Base-by-base conservation (phyloP, 2,113 vertebrate species). In the Pelecanus crispus region DNA sequence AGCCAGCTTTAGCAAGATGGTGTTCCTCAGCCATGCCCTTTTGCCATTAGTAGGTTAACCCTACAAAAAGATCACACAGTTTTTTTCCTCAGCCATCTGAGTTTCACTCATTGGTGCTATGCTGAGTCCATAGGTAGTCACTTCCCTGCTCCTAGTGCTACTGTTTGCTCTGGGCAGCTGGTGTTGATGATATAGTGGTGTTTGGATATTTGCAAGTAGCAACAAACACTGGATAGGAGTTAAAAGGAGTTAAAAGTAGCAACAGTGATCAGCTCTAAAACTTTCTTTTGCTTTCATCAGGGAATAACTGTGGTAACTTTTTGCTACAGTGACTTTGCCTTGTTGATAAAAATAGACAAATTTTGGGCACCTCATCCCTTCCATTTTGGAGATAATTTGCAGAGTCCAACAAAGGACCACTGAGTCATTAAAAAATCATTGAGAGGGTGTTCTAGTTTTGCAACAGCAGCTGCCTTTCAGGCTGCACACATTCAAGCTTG, bases 381-480 rank as follows among this genome's bases (percentile, higher is more conserved):
- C 47, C 6, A 13, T 86, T 88, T 71, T 81, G 66, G 77, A 32
- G 29, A 42, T 81, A 32, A 78, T 81, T 94, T 88, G 62, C 67
- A 50, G 40, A 77, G 42, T 59, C 68, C 55, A 70, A 5, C 9
- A 17, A 9, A 65, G 73, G 77, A 82, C 25, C 5, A 28, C 61
- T 9, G 78, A 89, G 36, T 91, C 78, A 80, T 79, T 90, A 67
- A 81, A 88, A 81, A 92, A 34, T 90, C 53, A 42, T 32, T 72
- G 78, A 55, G 40, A 87, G 2, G 8, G 25, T 75, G 49, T 81
- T 91, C 52, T 80, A 22, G 56, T 75, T 96, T 67, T 92, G 73
- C 70, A 56, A 75, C 70, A 82, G 56, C 84, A 90, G 61, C 3
- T 17, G 71, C 42, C 32, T 92, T 89, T 81, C 73, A 92, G 72